Evolutionary conservation across 2,888 invertebrate genomes (phyloP), one percentile per base, ranked within the genome.

Genomic region (Neocrepidodera transversa): DNA sequence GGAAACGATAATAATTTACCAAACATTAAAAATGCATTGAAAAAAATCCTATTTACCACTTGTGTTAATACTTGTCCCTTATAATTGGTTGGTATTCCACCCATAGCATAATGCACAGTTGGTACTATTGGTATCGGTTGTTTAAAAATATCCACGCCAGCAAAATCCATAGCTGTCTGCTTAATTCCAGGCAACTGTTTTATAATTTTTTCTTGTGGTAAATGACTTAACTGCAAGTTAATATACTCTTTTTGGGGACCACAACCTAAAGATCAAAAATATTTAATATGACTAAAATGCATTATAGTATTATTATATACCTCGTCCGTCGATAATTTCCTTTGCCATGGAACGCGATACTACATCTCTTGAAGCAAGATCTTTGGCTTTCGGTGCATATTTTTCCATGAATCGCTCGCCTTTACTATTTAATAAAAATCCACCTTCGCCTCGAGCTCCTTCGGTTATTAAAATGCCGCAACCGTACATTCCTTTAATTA

Each of bases 341-440:
- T 38, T 38, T 2, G 60, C 32, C 30, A 60, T 60, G n/a, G 52
- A 42, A 5, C 60, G 54, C 13, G 96, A 96, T 8, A 98, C 97
- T 17, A 98, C 97, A 80, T 98, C 97, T 56, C 97, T 88, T 11
- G 95, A 95, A 35, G 97, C 97, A 61, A 98, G 83, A 83, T 98
- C 97, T 82, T 97, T 97, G 8, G 97, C 97, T 28, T 91, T 92
- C 0, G 97, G 97, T 1, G 97, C 97, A 81, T 97, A 97, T 56
- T 95, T 87, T 80, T 96, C 95, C 97, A 97, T 97, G 79, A 96
- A 97, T 48, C 97, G 86, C 81, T 98, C 97, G 53, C 97, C 97
- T 79, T 96, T 90, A 38, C 89, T 87, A 82, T 98, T 98, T 50
- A 97, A 86, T 8, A 98, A 84, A 80, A 90, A 97, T 1, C 97